These are phyloP conservation scores for Atlantisia rogersi DNA, from an alignment of 2,113 vertebrate species.

Conservation along the genomic window DNA sequence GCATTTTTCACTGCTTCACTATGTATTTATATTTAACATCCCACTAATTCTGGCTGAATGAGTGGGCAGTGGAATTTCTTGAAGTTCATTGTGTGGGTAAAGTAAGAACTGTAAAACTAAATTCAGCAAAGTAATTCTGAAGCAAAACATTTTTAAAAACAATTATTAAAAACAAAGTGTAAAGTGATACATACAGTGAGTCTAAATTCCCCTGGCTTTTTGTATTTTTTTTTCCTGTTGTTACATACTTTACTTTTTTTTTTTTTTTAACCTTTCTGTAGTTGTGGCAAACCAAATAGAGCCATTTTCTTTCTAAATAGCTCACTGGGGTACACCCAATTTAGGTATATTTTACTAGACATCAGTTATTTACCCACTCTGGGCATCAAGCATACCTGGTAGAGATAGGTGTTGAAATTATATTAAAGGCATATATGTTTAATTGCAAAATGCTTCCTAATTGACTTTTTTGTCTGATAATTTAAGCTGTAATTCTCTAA, in stretches of 20 bases:
- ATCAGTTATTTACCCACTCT: background rate
- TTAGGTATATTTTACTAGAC: background rate
- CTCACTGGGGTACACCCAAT: background rate
- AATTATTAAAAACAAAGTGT: background rate
- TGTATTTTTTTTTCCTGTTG: background rate
- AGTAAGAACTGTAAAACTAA: background rate
- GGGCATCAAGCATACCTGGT: background rate
- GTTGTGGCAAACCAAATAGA: background rate
- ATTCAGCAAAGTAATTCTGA: background rate
- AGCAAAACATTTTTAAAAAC: background rate
- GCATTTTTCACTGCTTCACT: background rate
- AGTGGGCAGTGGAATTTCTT: background rate
- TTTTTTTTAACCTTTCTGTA: background rate
- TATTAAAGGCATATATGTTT: background rate
- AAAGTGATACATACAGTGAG: background rate
- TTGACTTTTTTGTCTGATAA: background rate
- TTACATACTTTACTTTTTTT: background rate
- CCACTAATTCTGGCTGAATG: background rate
- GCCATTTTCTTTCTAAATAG: background rate
- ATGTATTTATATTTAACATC: background rate
- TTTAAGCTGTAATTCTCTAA: background rate
- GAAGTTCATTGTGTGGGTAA: background rate
- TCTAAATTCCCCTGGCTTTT: background rate
- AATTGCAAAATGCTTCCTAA: background rate
- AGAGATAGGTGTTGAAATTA: background rate